A percentile compares a stretch with the other conserved stretches of the same genome.
phyloP scores from a whole-genome alignment of 2,797 vertebrate species.

The Catostomus latipinnis region DNA sequence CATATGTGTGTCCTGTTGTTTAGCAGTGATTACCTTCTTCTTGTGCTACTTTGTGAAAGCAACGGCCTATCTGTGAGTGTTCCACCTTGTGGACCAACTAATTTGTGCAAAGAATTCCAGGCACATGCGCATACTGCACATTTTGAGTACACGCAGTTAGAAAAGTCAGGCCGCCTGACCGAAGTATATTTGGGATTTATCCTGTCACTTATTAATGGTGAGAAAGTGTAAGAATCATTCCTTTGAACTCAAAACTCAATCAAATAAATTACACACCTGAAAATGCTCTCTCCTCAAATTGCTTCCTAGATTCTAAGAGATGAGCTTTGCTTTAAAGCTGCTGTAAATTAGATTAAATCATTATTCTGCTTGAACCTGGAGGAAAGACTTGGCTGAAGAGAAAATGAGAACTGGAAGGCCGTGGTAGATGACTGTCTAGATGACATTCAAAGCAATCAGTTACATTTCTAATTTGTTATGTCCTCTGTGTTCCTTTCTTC shows the following conservation, averaged over 20 bases:
- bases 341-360: slow-evolving; percentile 41
- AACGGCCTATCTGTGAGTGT: too few relatives aligned
- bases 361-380: slow-evolving; percentile 37
- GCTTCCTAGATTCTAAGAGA: slow-evolving; percentile 47
- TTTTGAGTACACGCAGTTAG: too few relatives aligned
- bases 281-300: slow-evolving; percentile 48
- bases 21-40: too few relatives aligned
- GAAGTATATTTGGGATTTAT: too few relatives aligned
- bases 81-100: too few relatives aligned
- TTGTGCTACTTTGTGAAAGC: too few relatives aligned
- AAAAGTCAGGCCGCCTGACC: too few relatives aligned
- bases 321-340: slow-evolving; percentile 54
- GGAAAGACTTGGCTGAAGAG: slow-evolving; percentile 45
- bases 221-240: slow-evolving; percentile 30
- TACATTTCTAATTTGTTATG: slow-evolving; percentile 11
- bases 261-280: slow-evolving; percentile 52
- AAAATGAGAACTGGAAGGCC: slow-evolving; percentile 42
- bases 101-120: too few relatives aligned
- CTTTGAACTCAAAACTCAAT: slow-evolving; percentile 47
- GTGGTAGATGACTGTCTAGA: slow-evolving; percentile 40
- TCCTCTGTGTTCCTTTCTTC: not conserved
- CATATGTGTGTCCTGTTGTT: too few relatives aligned
- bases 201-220: slow-evolving; percentile 2
- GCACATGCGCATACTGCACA: too few relatives aligned
- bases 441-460: slow-evolving; percentile 42